Evolutionary conservation across 1,140 invertebrate genomes (phyloP).

Genomic region (Anagrus nilaparvatae): DNA sequence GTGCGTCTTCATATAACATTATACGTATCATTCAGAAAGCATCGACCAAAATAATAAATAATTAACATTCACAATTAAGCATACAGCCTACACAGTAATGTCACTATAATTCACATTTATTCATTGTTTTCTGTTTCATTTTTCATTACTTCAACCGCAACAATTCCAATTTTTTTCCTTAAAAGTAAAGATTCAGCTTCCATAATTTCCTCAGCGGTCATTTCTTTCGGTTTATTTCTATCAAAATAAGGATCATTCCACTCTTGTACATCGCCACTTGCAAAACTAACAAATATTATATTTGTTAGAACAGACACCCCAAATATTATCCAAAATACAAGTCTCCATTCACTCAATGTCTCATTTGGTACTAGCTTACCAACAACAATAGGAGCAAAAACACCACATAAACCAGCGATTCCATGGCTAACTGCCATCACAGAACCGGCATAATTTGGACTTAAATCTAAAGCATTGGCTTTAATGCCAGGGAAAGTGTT

Average conservation of each 20-base stretch:
- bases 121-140: no score
- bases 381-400: conserved; percentile 63
- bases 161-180: conserved; percentile 3
- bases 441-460: conserved; percentile 70
- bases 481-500: conserved; percentile 66
- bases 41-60: no score
- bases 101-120: no score
- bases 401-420: conserved; percentile 61
- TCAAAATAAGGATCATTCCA: conserved; percentile 49
- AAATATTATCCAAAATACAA: conserved; percentile 73
- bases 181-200: background rate
- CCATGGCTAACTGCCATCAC: conserved; percentile 78
- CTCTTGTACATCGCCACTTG: conserved; percentile 58
- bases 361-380: conserved; percentile 62
- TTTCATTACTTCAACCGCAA: no score
- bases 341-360: conserved; percentile 62
- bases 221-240: conserved; percentile 12
- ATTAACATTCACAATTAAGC: no score
- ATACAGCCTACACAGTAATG: no score
- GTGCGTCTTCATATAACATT: no score
- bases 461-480: conserved; percentile 74
- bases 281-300: conserved; percentile 59
- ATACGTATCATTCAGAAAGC: no score
- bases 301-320: conserved; percentile 62
- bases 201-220: background rate